Percentiles rank a stretch among this genome's conserved stretches.
phyloP scores from a whole-genome alignment of 37 sponge, comb jelly and placozoan species.

The Ephydatia muelleri region DNA sequence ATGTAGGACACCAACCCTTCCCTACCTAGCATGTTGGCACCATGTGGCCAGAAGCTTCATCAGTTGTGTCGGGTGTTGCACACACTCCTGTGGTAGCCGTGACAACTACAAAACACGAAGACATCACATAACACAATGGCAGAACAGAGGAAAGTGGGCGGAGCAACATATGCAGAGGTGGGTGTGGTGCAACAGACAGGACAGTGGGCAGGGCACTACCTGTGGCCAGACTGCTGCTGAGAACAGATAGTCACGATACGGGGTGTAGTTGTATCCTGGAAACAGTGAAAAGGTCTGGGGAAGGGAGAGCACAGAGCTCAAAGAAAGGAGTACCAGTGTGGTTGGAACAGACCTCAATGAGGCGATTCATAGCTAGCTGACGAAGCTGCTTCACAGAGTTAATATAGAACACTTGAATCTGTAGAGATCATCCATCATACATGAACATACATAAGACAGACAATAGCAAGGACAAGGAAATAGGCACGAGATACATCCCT shows the following conservation, averaged over 20 bases:
- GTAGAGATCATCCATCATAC: neutral
- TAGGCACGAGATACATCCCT: neutral
- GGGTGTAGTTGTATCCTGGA: constrained; percentile 45
- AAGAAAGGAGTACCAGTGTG: neutral
- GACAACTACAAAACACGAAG: constrained; percentile 26
- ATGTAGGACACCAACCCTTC: neutral
- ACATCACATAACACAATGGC: neutral
- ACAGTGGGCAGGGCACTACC: constrained; percentile 16
- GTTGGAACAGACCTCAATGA: constrained; percentile 47
- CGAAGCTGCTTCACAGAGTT: constrained; percentile 52
- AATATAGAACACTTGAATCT: constrained; percentile 58
- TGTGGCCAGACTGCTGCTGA: constrained; percentile 78
- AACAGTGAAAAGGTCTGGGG: constrained; percentile 18
- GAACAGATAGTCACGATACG: constrained; percentile 32
- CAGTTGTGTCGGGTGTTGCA: constrained; percentile 82
- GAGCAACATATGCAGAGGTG: no score
- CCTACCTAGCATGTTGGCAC: constrained; percentile 53
- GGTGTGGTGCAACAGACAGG: no score
- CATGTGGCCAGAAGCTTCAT: constrained; percentile 68
- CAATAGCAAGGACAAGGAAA: neutral
- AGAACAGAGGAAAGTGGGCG: neutral
- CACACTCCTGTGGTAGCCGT: constrained; percentile 60
- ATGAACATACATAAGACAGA: neutral
- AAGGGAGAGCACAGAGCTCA: neutral
- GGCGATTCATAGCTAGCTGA: constrained; percentile 42